Evolutionary conservation across 2,888 invertebrate species (phyloP).

Genomic region (Temnothorax rugatulus): DNA sequence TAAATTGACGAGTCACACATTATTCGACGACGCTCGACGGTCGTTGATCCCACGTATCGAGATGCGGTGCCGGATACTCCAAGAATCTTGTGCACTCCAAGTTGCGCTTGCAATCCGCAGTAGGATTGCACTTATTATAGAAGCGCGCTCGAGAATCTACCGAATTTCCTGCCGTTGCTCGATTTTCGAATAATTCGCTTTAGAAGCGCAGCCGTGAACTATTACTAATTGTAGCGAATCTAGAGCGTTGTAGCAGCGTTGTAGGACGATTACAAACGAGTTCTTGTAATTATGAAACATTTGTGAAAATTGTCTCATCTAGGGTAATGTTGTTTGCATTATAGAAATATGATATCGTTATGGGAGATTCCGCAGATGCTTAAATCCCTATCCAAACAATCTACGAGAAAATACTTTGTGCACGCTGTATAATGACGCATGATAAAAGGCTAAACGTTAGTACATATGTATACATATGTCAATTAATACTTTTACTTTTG

Average conservation of each 20-base stretch:
- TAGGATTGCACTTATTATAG: not conserved
- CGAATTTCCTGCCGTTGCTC: conserved; percentile 29
- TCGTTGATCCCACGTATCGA: conserved; percentile 53
- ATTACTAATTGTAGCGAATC: not conserved
- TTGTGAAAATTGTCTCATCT: conserved; percentile 32
- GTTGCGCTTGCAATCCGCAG: not conserved
- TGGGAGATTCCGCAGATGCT: not conserved
- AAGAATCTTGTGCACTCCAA: conserved; percentile 39
- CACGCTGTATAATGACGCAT: not conserved
- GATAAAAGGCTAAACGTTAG: not conserved
- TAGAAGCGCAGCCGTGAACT: not conserved
- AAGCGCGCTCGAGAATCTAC: conserved; percentile 3
- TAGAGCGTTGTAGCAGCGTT: not conserved
- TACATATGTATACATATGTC: no score
- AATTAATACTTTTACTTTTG: not conserved
- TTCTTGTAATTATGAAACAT: conserved; percentile 29
- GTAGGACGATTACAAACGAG: not conserved
- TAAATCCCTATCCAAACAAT: conserved; percentile 1
- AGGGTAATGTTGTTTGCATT: not conserved
- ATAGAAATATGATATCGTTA: conserved; percentile 14
- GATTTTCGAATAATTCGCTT: conserved; percentile 34
- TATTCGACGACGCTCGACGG: conserved; percentile 46
- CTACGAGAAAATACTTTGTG: not conserved
- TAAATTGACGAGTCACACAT: conserved; percentile 55
- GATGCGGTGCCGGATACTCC: conserved; percentile 43